Evolutionary conservation across 2,888 invertebrate species (phyloP).

Genomic region (Pimpla rufipes): DNA sequence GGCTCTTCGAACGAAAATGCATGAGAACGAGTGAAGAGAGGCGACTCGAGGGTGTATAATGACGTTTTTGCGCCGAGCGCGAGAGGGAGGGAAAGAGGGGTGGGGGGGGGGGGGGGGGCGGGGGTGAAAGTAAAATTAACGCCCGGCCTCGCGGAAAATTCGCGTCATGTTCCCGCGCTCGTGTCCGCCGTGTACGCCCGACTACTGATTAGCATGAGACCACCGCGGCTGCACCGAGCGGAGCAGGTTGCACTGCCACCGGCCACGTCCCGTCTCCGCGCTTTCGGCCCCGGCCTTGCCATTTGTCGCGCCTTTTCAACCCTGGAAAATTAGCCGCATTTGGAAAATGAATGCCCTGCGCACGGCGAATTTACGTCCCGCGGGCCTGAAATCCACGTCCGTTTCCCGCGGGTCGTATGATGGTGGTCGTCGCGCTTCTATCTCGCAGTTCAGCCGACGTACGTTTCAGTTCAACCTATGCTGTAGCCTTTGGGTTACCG

Average conservation of each 20-base stretch:
- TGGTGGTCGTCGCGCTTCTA: neutral
- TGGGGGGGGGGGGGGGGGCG: neutral
- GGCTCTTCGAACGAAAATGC: constrained; percentile 43
- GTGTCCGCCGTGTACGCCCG: constrained; percentile 43
- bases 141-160: constrained; percentile 66
- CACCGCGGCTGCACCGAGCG: constrained; percentile 16
- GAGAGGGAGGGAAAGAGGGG: neutral
- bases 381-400: constrained; percentile 48
- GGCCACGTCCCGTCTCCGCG: constrained; percentile 16
- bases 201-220: constrained; percentile 67
- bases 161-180: constrained; percentile 51
- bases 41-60: neutral
- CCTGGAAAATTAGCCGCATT: constrained; percentile 69
- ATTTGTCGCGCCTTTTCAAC: constrained; percentile 46
- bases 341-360: constrained; percentile 67
- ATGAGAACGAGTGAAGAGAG: constrained; percentile 1
- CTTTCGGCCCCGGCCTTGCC: constrained; percentile 32
- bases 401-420: too few species aligned
- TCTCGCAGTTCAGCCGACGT: neutral
- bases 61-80: constrained; percentile 13
- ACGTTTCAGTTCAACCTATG: neutral
- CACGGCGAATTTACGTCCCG: constrained; percentile 64
- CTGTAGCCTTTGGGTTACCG: too few species aligned
- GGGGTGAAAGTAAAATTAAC: constrained; percentile 61
- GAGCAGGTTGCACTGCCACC: constrained; percentile 21